Conservation (phyloP, 1,140 invertebrate genomes). For the Philotrypesis tridentata region DNA sequence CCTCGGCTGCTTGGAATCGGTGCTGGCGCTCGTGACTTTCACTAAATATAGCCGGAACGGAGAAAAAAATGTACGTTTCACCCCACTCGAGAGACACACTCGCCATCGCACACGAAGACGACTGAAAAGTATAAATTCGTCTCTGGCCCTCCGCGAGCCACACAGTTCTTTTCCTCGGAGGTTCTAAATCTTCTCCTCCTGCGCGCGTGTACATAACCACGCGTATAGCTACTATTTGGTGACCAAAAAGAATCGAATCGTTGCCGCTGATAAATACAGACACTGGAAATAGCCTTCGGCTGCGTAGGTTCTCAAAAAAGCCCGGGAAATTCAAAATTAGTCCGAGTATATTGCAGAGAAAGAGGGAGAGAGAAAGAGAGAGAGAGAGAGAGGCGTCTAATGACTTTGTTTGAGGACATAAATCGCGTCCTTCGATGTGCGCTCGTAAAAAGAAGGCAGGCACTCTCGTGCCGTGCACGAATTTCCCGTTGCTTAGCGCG, state of each 20-base stretch:
- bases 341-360: too few species aligned
- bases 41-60: conserved; percentile 28
- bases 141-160: conserved; percentile 4
- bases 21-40: background rate
- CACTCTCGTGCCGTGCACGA: conserved; percentile 57
- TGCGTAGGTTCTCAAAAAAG: background rate
- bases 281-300: conserved; percentile 24
- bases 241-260: conserved; percentile 44
- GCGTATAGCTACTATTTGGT: background rate
- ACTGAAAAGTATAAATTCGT: conserved; percentile 45
- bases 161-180: conserved; percentile 1
- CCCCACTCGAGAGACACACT: conserved; percentile 4
- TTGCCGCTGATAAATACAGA: conserved; percentile 39
- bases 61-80: conserved; percentile 44
- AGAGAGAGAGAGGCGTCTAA: too few species aligned
- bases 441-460: too few species aligned
- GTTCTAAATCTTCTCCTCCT: conserved; percentile 33
- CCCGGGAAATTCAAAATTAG: too few species aligned
- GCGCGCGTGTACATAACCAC: background rate
- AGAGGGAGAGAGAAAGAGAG: too few species aligned
- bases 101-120: conserved; percentile 23
- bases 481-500: conserved; percentile 11
- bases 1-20: background rate
- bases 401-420: background rate
- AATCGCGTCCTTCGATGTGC: background rate